Conservation (phyloP, 2,797 vertebrate species). For the Sardinella longiceps region DNA sequence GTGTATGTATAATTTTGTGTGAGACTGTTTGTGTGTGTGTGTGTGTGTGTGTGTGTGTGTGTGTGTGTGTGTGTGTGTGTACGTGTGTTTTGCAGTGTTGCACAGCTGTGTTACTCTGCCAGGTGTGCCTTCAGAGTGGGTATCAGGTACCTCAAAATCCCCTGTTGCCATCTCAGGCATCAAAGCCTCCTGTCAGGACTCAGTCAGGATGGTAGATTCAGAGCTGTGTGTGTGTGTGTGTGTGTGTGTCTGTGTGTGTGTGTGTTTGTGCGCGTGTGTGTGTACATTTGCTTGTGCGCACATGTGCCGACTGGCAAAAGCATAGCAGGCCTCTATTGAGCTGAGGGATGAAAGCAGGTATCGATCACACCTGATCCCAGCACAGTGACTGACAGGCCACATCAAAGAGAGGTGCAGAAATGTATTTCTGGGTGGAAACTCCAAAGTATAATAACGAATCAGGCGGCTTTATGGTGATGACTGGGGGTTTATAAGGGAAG, state of each 20-base stretch:
- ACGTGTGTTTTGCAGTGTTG: constrained; percentile 26
- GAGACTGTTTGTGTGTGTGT: constrained; percentile 24
- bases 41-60: too few species aligned
- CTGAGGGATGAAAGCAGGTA: background rate
- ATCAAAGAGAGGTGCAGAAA: background rate
- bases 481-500: background rate
- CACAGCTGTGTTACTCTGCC: constrained; percentile 50
- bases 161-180: constrained; percentile 36
- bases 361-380: background rate
- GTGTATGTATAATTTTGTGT: too few species aligned
- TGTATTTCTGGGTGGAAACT: background rate
- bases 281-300: background rate
- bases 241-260: background rate
- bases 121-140: constrained; percentile 47
- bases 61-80: background rate
- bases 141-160: constrained; percentile 32
- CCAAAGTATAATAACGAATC: background rate
- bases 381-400: background rate
- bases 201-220: constrained; percentile 38
- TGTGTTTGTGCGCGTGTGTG: background rate
- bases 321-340: background rate
- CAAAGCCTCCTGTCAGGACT: constrained; percentile 42
- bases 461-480: background rate
- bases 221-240: constrained; percentile 37
- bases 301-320: background rate